A percentile compares a stretch with the other conserved stretches of the same genome.
These are phyloP conservation scores for Gnathonemus echidnorhynchus DNA, from an alignment of 2,113 vertebrate species.

Conservation along the genomic window DNA sequence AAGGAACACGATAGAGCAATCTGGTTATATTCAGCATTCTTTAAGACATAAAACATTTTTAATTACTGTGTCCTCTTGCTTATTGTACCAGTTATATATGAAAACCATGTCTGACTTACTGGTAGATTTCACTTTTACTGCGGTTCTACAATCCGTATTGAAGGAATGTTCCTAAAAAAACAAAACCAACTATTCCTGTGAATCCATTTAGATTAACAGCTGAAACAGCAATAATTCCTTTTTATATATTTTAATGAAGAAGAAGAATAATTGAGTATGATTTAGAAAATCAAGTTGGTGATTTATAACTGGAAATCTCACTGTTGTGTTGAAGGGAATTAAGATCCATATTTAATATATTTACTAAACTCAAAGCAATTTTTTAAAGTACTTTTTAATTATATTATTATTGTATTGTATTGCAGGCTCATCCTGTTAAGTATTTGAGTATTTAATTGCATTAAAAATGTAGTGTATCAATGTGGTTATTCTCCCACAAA, in stretches of 20 bases:
- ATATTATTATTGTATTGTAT: not conserved
- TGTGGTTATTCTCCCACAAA: not conserved
- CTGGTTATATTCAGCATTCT: not conserved
- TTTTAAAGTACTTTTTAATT: not conserved
- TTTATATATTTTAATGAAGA: not conserved
- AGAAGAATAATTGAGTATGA: not conserved
- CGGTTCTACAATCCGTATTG: not conserved
- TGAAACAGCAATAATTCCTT: not conserved
- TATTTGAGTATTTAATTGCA: not conserved
- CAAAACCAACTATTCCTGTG: not conserved
- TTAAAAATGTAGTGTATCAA: not conserved
- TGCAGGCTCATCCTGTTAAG: not conserved
- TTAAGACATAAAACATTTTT: constrained; percentile 4
- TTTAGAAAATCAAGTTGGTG: not conserved
- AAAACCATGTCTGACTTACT: not conserved
- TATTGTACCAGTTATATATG: not conserved
- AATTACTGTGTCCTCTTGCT: not conserved
- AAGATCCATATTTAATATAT: not conserved
- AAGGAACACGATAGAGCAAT: not conserved
- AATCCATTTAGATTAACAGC: not conserved
- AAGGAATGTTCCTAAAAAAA: not conserved
- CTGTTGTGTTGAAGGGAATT: not conserved
- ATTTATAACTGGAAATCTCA: not conserved
- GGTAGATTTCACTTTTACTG: not conserved
- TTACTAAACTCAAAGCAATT: not conserved